These are phyloP conservation scores for Podarcis siculus DNA, from an alignment of 2,797 vertebrate species.

Conservation along the genomic window DNA sequence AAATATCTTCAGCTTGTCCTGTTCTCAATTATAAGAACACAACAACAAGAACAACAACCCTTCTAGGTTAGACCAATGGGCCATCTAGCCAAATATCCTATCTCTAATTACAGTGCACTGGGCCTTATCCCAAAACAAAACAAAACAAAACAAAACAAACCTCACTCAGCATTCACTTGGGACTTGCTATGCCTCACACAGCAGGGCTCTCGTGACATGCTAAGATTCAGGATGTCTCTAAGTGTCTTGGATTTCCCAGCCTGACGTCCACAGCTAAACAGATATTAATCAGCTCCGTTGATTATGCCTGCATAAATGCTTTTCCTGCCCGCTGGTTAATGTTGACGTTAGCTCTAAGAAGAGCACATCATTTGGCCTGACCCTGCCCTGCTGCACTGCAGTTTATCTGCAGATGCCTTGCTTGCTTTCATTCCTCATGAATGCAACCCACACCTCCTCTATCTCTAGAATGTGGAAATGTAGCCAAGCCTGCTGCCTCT, in stretches of 20 bases:
- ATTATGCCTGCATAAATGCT: not conserved
- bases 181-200: not conserved
- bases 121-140: not conserved
- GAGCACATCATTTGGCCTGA: not conserved
- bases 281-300: not conserved
- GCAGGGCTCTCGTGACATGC: not conserved
- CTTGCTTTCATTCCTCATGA: not conserved
- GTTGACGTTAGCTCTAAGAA: not conserved
- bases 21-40: not conserved
- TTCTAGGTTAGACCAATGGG: not conserved
- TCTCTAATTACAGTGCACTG: slow-evolving; percentile 27
- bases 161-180: not conserved
- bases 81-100: not conserved
- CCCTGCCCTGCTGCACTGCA: not conserved
- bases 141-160: not conserved
- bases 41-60: not conserved
- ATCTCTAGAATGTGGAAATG: not conserved
- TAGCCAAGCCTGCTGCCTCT: not conserved
- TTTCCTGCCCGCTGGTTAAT: not conserved
- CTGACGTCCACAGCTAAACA: not conserved
- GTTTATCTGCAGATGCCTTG: not conserved
- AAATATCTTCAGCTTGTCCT: slow-evolving; percentile 26
- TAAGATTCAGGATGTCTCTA: not conserved
- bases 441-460: rapidly evolving
- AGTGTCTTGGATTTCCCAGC: not conserved